These are phyloP conservation scores for Caenorhabditis sp. DNA, from an alignment of 2,888 invertebrate genomes.

Conservation along the genomic window DNA sequence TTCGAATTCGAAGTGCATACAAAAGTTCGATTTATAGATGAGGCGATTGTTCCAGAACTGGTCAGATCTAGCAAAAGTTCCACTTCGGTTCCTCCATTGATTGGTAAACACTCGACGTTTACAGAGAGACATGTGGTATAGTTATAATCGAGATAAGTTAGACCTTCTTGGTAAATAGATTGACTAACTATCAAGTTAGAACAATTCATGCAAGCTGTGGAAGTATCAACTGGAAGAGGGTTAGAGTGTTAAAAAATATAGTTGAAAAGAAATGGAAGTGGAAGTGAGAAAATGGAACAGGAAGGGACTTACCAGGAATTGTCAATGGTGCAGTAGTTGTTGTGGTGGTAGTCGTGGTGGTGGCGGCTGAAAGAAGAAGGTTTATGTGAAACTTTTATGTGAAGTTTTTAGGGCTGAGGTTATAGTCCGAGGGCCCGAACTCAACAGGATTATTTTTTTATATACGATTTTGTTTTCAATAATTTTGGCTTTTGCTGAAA, in stretches of 20 bases:
- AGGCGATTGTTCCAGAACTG: conserved; percentile 6
- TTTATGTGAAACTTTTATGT: no score
- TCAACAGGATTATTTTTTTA: no score
- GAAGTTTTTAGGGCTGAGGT: no score
- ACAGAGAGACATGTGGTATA: conserved; percentile 44
- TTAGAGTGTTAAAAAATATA: not conserved
- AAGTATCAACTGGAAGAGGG: conserved; percentile 26
- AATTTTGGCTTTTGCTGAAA: no score
- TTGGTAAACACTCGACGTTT: conserved; percentile 46
- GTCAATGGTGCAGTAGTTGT: conserved; percentile 23
- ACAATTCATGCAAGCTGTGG: conserved; percentile 52
- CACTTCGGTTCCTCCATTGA: conserved; percentile 26
- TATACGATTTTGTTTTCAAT: no score
- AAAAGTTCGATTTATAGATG: conserved; percentile 43
- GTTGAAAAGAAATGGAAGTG: no score
- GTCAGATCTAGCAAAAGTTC: conserved; percentile 32
- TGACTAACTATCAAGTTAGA: conserved; percentile 43
- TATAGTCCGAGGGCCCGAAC: no score
- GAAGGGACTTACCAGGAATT: conserved; percentile 1
- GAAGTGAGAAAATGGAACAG: no score
- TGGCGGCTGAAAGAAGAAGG: conserved; percentile 6
- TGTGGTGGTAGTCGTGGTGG: conserved; percentile 33
- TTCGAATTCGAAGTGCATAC: conserved; percentile 36
- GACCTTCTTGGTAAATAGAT: conserved; percentile 35
- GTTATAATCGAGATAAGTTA: conserved; percentile 47